Evolutionary conservation across 2,113 vertebrate genomes (phyloP), one percentile per base, ranked within the genome.

Genomic region (Pterophyllum scalare): DNA sequence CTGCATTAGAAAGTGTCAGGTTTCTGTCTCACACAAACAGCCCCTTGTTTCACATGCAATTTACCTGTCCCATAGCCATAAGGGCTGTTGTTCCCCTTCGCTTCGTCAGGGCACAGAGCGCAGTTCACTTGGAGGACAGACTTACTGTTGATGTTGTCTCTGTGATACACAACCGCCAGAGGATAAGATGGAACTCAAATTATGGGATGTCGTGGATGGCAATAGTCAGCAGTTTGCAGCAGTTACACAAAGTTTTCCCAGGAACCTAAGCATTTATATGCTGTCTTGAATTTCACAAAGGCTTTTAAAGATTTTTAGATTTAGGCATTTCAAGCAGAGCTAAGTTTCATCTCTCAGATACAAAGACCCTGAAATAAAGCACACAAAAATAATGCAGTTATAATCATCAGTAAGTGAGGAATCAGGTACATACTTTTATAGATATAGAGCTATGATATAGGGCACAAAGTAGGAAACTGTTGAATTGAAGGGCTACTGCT

Each of bases 41-140:
- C 57, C 19, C 56, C 59, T 90, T 92, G 86, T 91, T 89, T 93
- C 57, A n/a, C 70, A 43, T 26, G 87, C 94, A 75, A n/a, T 89
- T 94, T 94, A 87, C 94, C 95, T 93, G 92, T 91, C 87, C 89
- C 4, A 31, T 90, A 92, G 93, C 91, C 92, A 90, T 65, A 89
- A 85, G 83, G 89, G 93, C 87, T 91, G 95, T 91, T 94, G 90
- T 94, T 94, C 89, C 89, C 88, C 81, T 70, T 83, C 56, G 75
- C 92, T 90, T 91, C 84, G 88, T 94, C 84, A 89, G 87, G 92
- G 92, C 58, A 82, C 90, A 84, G 91, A 84, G 58, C 88, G 90
- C 79, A 60, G 96, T 96, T 97, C 95, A 95, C 78, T 54, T 79
- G 59, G 81, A 94, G 96, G 96, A 96, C 94, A 94, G 80, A 59